These are phyloP conservation scores for Vidua macroura DNA, from an alignment of 2,113 vertebrate genomes.

Conservation along the genomic window DNA sequence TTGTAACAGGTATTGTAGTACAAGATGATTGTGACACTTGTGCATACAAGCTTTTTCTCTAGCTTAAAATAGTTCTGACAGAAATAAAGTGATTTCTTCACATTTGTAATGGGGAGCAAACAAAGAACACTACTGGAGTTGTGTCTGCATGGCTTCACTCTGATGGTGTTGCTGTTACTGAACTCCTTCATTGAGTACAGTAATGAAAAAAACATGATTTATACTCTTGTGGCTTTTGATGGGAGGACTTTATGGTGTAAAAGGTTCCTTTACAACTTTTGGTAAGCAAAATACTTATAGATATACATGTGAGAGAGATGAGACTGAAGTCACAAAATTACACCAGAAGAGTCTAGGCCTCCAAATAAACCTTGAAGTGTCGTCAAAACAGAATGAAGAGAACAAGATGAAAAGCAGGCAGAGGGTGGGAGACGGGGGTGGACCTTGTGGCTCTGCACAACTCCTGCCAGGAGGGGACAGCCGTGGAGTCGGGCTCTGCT, in stretches of 20 bases:
- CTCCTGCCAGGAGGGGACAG: neutral
- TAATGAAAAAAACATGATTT: neutral
- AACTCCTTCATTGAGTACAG: neutral
- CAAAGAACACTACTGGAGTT: neutral
- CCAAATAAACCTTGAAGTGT: neutral
- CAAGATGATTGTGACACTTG: neutral
- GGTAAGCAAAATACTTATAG: neutral
- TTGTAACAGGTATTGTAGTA: neutral
- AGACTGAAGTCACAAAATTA: neutral
- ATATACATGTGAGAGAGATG: accelerated
- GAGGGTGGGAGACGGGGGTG: neutral
- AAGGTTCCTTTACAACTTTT: neutral
- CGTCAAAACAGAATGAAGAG: neutral
- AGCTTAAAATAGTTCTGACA: neutral
- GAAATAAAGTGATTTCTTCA: neutral
- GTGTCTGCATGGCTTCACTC: neutral
- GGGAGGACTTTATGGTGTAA: neutral
- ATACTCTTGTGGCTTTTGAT: neutral
- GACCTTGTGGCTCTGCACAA: neutral
- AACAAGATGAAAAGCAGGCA: neutral
- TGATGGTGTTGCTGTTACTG: neutral
- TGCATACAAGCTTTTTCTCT: neutral
- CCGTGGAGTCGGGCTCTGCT: neutral
- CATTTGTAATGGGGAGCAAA: neutral
- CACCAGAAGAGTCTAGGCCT: neutral